Evolutionary conservation across 2,113 vertebrate genomes (phyloP), one percentile per base, ranked within the genome.

Genomic region (Microtus oregoni): DNA sequence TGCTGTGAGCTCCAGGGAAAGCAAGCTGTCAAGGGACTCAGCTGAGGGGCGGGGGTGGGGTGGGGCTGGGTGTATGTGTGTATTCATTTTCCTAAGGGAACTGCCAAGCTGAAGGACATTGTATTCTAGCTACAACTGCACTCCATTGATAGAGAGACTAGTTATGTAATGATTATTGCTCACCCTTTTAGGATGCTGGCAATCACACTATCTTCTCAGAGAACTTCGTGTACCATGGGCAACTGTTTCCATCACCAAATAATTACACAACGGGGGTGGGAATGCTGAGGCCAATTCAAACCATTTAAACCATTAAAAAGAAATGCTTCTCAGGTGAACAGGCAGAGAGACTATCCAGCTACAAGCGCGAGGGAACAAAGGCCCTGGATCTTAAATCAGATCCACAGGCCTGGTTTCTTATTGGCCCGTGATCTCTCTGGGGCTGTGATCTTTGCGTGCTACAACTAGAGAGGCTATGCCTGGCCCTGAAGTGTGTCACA

Each of bases 21-120:
- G 19, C 89, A 70, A 47, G 1, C 38, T 92, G 76, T 55, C n/a
- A 19, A 20, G 35, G 26, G 28, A 77, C 24, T 67, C 3, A 1
- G 13, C 13, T 77, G 76, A 72, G 38, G 28, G 14, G 0, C 14
- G 0, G 3, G 28, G 14, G 0, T 19, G 2, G 3, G 41, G 41
- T 35, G 77, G 15, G 32, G 35, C 13, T 20, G 76, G 30, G 17
- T 13, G 11, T 10, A 73, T 15, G 22, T 41, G 7, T 63, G n/a
- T 12, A 0, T 58, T 72, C 30, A 41, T 77, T 90, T 88, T 88
- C 61, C 47, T 58, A 81, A 47, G 72, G 24, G 4, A 13, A 26
- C 30, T 6, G 8, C 13, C 30, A 15, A 28, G 70, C 52, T 47
- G 11, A 17, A 41, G 9, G 41, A 82, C 32, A n/a, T 30, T 12